Base-by-base conservation (phyloP, 2,888 invertebrate genomes). In the Drosophila multiciliata region DNA sequence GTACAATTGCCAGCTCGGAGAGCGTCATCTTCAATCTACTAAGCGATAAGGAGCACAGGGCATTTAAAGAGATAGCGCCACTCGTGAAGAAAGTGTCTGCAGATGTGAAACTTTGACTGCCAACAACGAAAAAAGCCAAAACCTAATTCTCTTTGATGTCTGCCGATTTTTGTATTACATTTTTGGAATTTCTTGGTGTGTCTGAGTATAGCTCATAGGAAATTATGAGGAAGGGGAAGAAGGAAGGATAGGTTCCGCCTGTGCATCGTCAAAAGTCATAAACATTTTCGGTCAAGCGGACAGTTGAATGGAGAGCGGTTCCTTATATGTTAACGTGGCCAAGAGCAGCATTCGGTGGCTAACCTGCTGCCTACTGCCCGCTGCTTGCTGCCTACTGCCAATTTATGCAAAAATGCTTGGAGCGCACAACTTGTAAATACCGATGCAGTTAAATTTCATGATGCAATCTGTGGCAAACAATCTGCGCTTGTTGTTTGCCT, bases 11-110 rank as follows among this genome's bases (percentile, higher is more conserved):
- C 11, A 97, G 97, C 0, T 95, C 96, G 32, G 97, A 98, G 90
- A 96, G 95, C 78, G 94, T 97, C 0, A 94, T 98, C 26, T 96
- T 97, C 87, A 96, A 97, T 91, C 92, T 98, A 17, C 78, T 97
- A 66, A 94, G 94, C 20, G 96, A 96, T 91, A 96, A 97, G 88
- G 94, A 96, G 32, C 95, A 97, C 91, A 95, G 96, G 1, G 94
- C 95, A 36, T 98, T 97, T 90, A 96, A 96, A 83, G 94, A 95
- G 59, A 93, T 97, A 17, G 95, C 96, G 48, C 94, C 94, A 74
- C 92, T 97, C 6, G 94, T 96, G 38, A 94, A 83, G n/a, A 82
- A 87, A 0, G 93, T 94, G 32, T 92, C 92, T 0, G 83, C 72
- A 4, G 92, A 92, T 62, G 70, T 92, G 82, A 68, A 89, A 49